Evolutionary conservation across 2,888 invertebrate genomes (phyloP), one percentile per base, ranked within the genome.

Genomic region (Troglohyphantes excavatus): DNA sequence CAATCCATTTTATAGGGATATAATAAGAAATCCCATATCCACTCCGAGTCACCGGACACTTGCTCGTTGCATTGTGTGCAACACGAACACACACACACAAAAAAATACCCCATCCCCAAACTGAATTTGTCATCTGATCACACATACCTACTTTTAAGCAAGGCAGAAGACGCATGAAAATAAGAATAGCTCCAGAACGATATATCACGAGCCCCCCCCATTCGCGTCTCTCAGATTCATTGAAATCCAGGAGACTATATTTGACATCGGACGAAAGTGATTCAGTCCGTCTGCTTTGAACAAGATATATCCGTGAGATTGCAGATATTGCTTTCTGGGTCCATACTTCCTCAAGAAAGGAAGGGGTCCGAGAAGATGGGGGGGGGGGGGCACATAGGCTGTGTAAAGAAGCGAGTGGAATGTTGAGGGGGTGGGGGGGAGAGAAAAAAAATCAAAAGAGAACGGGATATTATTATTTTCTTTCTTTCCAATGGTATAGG

Each of bases 191-290:
- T 46, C 5, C 9, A 43, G 23, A 33, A 43, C 33, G 63, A 78
- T 78, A 78, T 75, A 53, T 75, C 59, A 75, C 59, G 53, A 17
- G 26, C 13, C 29, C 26, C 13, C n/a, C n/a, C 53, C 3, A 59
- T 75, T 27, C 59, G 59, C 29, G 63, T 21, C 63, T 75, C 43
- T 59, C 59, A 59, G 59, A 75, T 75, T 78, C 76, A 78, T 63
- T 78, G 63, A 78, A 78, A 78, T 63, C 63, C 63, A 0, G 17
- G 76, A 33, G 39, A 65, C 76, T 76, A 29, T 78, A 78, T 78
- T 78, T 78, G 76, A 78, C 76, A 78, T 78, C 21, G 76, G 76
- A 33, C 76, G 76, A 78, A 65, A 78, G 76, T 78, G 76, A 78
- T 78, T 78, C 63, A 39, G 75, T 59, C 59, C 72, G 72, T 72